Base-by-base conservation (phyloP, 2,797 vertebrate species). In the Nyctibius grandis region DNA sequence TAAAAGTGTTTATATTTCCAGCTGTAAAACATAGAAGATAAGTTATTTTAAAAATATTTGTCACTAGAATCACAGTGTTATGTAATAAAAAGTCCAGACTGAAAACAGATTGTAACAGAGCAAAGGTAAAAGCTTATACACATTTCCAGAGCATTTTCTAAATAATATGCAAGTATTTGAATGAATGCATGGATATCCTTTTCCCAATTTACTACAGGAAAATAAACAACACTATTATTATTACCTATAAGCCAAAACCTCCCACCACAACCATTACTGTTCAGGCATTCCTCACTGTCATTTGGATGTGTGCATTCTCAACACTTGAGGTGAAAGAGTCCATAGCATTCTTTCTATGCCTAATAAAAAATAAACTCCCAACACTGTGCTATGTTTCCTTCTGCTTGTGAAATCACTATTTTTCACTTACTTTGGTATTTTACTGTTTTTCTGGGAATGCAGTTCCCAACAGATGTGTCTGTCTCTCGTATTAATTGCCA, bases 401-500 rank as follows among this genome's bases (percentile, higher is more conserved):
- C 53, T 50, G 26, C 40, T 34, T 33, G 40, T 36, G 50, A 68
- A 68, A 82, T 29, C 7, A 29, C 19, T 9, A 3, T 23, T 74
- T 86, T 61, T 61, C 56, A 96, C 97, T 98, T 96, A 98, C 98
- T 97, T 86, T 94, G 94, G 95, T 96, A 98, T 54, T 91, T 94
- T 80, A 98, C 88, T 9, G 97, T 98, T 97, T 98, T 98, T 61
- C 98, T 97, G 47, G 98, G 98, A 80, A 96, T 54, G 91, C 94
- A 96, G 68, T 95, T 78, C 20, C 21, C 54, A 95, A 72, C 53
- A 81, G 70, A 68, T 12, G 77, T 12, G n/a, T 80, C 83, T 65
- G 68, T 18, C 19, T 63, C 61, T 38, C 44, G 75, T 51, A 90
- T 57, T 54, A 86, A 93, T 25, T 61, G 87, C 53, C 88, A 54